Conservation (phyloP, 2,797 vertebrate species). For the Okamejei kenojei region DNA sequence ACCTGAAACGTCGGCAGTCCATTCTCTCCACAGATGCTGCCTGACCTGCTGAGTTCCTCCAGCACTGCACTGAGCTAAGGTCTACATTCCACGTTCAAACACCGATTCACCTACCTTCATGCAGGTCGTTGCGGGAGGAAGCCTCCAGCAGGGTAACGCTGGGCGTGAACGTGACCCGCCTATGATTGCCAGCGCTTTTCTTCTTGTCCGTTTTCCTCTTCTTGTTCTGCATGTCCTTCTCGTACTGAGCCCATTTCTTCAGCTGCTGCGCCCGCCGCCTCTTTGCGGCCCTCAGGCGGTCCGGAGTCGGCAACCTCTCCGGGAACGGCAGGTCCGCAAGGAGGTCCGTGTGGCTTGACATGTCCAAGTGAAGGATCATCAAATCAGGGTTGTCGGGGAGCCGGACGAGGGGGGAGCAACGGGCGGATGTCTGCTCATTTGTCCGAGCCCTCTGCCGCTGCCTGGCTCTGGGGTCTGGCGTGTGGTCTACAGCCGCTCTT, state of each 20-base stretch:
- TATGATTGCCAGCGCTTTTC: slow-evolving; percentile 59
- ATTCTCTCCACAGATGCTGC: too few relatives aligned
- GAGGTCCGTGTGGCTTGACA: slow-evolving; percentile 90
- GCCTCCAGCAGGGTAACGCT: slow-evolving; percentile 87
- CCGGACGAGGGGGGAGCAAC: not conserved
- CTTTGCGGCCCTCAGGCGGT: slow-evolving; percentile 86
- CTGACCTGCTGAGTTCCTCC: too few relatives aligned
- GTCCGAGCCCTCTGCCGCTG: not conserved
- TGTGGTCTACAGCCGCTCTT: not conserved
- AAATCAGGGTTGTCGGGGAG: slow-evolving; percentile 29
- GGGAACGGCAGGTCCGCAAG: slow-evolving; percentile 89
- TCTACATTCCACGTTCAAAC: too few relatives aligned
- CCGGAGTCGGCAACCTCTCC: slow-evolving; percentile 89
- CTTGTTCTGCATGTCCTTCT: slow-evolving; percentile 91
- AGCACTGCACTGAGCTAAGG: too few relatives aligned
- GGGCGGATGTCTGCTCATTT: slow-evolving; percentile 36
- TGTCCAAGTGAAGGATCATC: slow-evolving; percentile 47
- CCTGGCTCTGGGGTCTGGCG: not conserved
- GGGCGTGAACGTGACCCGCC: slow-evolving; percentile 81
- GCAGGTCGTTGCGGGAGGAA: slow-evolving; percentile 80
- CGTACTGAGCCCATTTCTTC: slow-evolving; percentile 89
- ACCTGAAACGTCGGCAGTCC: too few relatives aligned
- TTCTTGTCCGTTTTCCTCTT: slow-evolving; percentile 83
- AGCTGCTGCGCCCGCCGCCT: slow-evolving; percentile 90
- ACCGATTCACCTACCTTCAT: slow-evolving; percentile 71